A percentile compares a stretch with the other conserved stretches of the same genome.
These are phyloP conservation scores for Notoglanidium macrostoma DNA, from an alignment of 2,797 vertebrate genomes.

Conservation along the genomic window DNA sequence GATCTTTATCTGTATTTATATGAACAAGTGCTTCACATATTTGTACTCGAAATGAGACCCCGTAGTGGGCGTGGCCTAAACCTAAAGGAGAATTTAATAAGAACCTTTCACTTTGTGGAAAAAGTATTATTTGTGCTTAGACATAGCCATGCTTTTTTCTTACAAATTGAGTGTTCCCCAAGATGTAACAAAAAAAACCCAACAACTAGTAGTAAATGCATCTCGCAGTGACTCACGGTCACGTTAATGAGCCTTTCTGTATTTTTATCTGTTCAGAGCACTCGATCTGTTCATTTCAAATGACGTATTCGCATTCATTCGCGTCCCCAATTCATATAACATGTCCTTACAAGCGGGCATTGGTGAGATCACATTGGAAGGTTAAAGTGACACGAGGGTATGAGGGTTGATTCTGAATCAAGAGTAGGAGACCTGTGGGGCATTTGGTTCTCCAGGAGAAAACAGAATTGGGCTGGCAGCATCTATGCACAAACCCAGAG, in stretches of 20 bases:
- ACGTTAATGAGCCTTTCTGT: background rate
- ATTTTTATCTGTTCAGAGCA: too few species aligned
- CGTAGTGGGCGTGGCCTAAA: background rate
- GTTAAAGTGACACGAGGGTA: background rate
- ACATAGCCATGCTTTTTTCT: background rate
- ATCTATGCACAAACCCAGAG: background rate
- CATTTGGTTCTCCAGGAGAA: background rate
- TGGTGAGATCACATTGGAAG: background rate
- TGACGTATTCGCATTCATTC: background rate
- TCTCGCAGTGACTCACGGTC: background rate
- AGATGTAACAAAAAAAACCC: background rate
- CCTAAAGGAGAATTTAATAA: background rate
- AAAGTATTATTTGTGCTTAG: background rate
- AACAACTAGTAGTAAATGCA: background rate
- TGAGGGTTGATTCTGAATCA: slow-evolving; percentile 4
- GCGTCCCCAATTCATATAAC: background rate
- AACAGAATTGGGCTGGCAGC: background rate
- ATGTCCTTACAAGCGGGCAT: background rate
- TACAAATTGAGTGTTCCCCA: background rate
- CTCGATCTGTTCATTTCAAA: background rate
- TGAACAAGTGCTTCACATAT: too few species aligned
- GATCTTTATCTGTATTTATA: too few species aligned
- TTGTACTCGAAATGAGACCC: background rate
- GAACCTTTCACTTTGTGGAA: background rate
- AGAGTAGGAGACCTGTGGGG: background rate